Evolutionary conservation across 1,140 invertebrate genomes (phyloP).

Genomic region (Ips typographus): DNA sequence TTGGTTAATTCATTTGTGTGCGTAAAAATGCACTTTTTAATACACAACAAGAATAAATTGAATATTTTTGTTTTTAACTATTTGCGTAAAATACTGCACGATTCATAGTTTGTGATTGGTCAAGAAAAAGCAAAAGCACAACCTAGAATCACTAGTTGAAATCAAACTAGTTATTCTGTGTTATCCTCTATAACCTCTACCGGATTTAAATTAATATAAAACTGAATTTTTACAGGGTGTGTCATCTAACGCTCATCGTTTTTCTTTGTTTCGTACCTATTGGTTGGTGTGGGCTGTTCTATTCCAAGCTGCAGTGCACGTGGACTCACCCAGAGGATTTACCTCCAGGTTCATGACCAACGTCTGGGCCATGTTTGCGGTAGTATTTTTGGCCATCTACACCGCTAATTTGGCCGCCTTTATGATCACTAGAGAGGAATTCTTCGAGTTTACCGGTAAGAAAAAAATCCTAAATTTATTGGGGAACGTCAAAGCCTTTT

Average conservation of each 20-base stretch:
- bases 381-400: constrained; percentile 93
- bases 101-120: too few relatives aligned
- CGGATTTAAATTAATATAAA: neutral
- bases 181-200: too few relatives aligned
- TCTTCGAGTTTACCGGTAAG: constrained; percentile 81
- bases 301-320: constrained; percentile 93
- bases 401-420: constrained; percentile 97
- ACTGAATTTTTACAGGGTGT: constrained; percentile 45
- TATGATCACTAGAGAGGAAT: constrained; percentile 99
- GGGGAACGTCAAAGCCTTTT: too few relatives aligned
- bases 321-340: constrained; percentile 92
- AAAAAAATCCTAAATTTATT: too few relatives aligned
- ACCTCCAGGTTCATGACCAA: constrained; percentile 95
- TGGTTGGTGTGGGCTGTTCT: constrained; percentile 99
- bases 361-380: constrained; percentile 97
- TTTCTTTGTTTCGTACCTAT: constrained; percentile 94
- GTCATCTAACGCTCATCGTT: constrained; percentile 74
- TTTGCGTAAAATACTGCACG: too few relatives aligned
- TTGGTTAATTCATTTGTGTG: too few relatives aligned
- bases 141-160: too few relatives aligned
- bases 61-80: too few relatives aligned
- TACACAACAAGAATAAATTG: too few relatives aligned
- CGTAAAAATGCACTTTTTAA: too few relatives aligned
- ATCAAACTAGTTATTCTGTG: too few relatives aligned
- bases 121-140: too few relatives aligned